Evolutionary conservation across 2,888 invertebrate species (phyloP).

Genomic region (Augochlorella aurata): DNA sequence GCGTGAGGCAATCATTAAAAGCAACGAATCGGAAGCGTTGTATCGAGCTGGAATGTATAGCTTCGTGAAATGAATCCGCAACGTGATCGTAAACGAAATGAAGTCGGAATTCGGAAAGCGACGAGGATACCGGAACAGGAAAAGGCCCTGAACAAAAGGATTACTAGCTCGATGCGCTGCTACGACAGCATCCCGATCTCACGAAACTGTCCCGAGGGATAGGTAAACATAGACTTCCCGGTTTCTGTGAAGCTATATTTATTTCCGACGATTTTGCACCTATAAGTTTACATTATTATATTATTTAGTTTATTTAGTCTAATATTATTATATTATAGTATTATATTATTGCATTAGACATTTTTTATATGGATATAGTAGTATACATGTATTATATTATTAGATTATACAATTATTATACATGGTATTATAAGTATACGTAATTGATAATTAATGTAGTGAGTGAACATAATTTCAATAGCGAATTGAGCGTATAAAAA

Average conservation of each 20-base stretch:
- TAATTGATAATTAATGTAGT: too few species aligned
- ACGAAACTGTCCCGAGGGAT: conserved; percentile 51
- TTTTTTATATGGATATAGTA: too few species aligned
- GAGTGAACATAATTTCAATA: too few species aligned
- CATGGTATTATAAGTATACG: too few species aligned
- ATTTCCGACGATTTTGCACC: too few species aligned
- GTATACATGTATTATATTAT: too few species aligned
- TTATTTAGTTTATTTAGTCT: too few species aligned
- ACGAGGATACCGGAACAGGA: conserved; percentile 51
- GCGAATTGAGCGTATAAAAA: too few species aligned
- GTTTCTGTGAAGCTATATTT: conserved; percentile 29
- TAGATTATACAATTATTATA: too few species aligned
- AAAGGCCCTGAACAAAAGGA: conserved; percentile 56
- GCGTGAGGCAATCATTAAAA: conserved; percentile 37
- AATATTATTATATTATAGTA: too few species aligned
- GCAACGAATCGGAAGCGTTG: conserved; percentile 43
- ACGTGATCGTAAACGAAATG: conserved; percentile 68
- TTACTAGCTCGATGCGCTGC: conserved; percentile 50
- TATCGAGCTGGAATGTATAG: conserved; percentile 55
- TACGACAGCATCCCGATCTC: conserved; percentile 52
- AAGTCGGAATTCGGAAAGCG: conserved; percentile 60
- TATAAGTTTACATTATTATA: too few species aligned
- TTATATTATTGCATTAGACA: too few species aligned
- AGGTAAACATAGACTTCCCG: conserved; percentile 42
- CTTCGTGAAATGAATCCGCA: conserved; percentile 63